Conservation (phyloP, 2,113 vertebrate genomes). For the Heterochromis multidens region DNA sequence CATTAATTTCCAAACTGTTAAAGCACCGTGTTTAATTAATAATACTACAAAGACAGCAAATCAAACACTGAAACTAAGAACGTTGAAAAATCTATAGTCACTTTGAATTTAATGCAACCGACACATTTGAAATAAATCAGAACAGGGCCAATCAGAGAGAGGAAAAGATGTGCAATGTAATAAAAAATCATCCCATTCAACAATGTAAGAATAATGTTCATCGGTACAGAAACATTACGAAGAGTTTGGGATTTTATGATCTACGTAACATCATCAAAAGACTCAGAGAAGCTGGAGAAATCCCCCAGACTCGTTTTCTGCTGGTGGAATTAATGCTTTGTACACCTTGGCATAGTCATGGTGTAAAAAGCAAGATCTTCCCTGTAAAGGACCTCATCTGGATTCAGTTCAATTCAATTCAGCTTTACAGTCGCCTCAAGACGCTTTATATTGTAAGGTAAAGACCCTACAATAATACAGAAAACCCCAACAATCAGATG, state of each 20-base stretch:
- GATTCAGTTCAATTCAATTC: too few species aligned
- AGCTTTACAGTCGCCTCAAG: too few species aligned
- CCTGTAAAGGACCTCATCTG: background rate
- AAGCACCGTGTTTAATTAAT: background rate
- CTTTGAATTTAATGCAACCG: background rate
- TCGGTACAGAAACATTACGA: background rate
- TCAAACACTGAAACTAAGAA: background rate
- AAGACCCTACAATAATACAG: too few species aligned
- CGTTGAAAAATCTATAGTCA: background rate
- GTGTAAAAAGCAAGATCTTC: background rate
- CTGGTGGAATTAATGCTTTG: background rate
- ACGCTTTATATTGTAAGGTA: too few species aligned
- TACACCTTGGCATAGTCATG: background rate
- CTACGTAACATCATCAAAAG: background rate
- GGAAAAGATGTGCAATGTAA: background rate
- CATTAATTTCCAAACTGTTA: background rate
- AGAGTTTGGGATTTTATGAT: background rate
- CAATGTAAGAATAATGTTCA: background rate
- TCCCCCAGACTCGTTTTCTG: rapidly evolving
- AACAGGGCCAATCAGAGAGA: background rate
- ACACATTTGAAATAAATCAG: background rate
- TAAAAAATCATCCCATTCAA: background rate
- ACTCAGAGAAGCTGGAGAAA: background rate
- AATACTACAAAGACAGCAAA: background rate
- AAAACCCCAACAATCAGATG: too few species aligned